Percentiles rank a stretch among this genome's conserved stretches.
phyloP scores from a whole-genome alignment of 2,888 invertebrate species.

The Itoplectis maculator region DNA sequence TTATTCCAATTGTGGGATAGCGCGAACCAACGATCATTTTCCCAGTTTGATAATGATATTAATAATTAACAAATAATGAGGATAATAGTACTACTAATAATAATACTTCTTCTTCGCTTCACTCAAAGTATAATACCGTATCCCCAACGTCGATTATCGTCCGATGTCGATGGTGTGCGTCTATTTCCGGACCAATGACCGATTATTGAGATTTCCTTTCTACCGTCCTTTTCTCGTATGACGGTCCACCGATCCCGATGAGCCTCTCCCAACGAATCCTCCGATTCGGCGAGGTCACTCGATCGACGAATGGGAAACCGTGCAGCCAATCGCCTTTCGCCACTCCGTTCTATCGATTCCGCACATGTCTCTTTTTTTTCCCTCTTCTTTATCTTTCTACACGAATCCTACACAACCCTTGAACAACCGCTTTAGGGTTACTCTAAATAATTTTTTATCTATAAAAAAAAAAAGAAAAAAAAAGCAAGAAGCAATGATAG shows the following conservation, averaged over 20 bases:
- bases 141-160: constrained; percentile 39
- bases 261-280: constrained; percentile 51
- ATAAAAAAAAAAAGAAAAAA: constrained; percentile 17
- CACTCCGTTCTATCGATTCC: constrained; percentile 36
- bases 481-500: constrained; percentile 34
- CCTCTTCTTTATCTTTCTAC: constrained; percentile 18
- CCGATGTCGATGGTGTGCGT: constrained; percentile 25
- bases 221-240: constrained; percentile 38
- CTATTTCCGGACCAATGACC: constrained; percentile 54
- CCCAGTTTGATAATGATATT: constrained; percentile 75
- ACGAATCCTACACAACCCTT: constrained; percentile 8
- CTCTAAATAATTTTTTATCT: constrained; percentile 26
- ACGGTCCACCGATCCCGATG: constrained; percentile 53
- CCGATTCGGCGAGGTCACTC: constrained; percentile 61
- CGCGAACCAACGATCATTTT: constrained; percentile 83
- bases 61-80: constrained; percentile 32
- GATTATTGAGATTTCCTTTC: constrained; percentile 60
- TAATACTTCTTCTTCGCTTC: constrained; percentile 49
- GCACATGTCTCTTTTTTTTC: constrained; percentile 18
- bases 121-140: constrained; percentile 41
- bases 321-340: constrained; percentile 15
- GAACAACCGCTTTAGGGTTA: constrained; percentile 15
- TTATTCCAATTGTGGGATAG: constrained; percentile 71
- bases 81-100: constrained; percentile 25
- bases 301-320: constrained; percentile 19